phyloP scores from a whole-genome alignment of 2,888 invertebrate genomes.

The Dyspetes luteomarginatus region DNA sequence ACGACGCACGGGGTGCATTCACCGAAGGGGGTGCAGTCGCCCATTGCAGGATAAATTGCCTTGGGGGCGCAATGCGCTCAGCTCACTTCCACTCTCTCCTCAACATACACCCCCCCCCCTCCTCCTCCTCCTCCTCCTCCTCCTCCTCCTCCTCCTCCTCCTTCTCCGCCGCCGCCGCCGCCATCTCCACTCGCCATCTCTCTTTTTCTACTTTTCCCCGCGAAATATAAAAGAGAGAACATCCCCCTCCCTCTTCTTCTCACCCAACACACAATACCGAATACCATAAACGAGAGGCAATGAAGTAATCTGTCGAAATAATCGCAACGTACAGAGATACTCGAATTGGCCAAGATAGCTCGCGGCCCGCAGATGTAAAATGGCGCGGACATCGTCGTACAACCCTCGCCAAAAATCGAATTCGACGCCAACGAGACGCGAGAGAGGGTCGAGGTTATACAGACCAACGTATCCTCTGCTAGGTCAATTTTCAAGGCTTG shows the following conservation, averaged over 20 bases:
- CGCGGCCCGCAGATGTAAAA: slow-evolving; percentile 7
- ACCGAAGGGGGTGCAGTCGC: slow-evolving; percentile 76
- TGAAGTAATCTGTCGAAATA: neutral
- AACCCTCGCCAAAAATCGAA: slow-evolving; percentile 59
- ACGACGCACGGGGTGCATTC: slow-evolving; percentile 83
- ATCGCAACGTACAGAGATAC: neutral
- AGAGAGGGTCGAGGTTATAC: slow-evolving; percentile 66
- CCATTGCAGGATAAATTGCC: slow-evolving; percentile 75
- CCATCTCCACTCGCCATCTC: neutral
- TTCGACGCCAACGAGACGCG: slow-evolving; percentile 44
- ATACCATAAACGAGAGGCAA: too few species aligned
- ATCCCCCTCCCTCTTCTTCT: too few species aligned
- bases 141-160: neutral
- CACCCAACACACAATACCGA: too few species aligned
- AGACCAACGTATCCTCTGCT: slow-evolving; percentile 56
- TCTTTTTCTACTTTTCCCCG: neutral
- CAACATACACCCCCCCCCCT: slow-evolving; percentile 6
- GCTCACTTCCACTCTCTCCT: neutral
- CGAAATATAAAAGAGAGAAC: neutral
- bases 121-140: slow-evolving; percentile 8
- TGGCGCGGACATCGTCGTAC: slow-evolving; percentile 27
- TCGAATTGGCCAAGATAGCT: slow-evolving; percentile 26
- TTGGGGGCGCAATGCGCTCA: slow-evolving; percentile 80
- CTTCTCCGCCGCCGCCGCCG: neutral
- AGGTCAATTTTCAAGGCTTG: slow-evolving; percentile 63